Evolutionary conservation across 2,797 vertebrate species (phyloP).

Genomic region (Octomys mimax): DNA sequence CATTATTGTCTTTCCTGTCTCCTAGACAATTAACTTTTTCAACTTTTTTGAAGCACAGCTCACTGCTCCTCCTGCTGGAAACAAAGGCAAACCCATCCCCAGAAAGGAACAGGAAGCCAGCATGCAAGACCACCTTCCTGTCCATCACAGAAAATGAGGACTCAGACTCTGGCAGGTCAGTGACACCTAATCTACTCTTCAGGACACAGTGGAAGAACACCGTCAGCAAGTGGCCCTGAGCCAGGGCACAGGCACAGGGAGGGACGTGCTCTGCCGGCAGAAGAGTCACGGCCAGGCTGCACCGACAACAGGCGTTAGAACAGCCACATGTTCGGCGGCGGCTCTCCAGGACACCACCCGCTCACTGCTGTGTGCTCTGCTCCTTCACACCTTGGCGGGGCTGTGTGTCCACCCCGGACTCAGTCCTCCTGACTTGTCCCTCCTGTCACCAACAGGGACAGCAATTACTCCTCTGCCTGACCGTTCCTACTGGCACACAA

Average conservation of each 20-base stretch:
- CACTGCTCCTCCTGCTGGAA: constrained; percentile 72
- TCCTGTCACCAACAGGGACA: not conserved
- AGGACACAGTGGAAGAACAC: not conserved
- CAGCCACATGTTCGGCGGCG: rapidly evolving
- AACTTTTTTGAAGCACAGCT: constrained; percentile 13
- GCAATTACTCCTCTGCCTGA: not conserved
- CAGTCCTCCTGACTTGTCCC: no score
- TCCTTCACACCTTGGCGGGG: not conserved
- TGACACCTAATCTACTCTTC: rapidly evolving
- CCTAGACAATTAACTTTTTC: not conserved
- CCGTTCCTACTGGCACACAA: not conserved
- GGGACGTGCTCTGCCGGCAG: rapidly evolving
- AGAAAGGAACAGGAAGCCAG: not conserved
- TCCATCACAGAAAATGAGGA: not conserved
- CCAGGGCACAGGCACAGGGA: not conserved
- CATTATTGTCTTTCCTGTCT: not conserved
- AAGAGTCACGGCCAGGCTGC: rapidly evolving
- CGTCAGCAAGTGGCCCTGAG: rapidly evolving
- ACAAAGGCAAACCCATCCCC: not conserved
- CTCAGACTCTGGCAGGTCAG: rapidly evolving
- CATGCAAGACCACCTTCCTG: not conserved
- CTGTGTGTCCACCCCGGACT: not conserved
- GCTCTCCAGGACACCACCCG: rapidly evolving
- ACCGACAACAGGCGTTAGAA: rapidly evolving
- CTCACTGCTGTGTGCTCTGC: not conserved